Evolutionary conservation across 2,888 invertebrate genomes (phyloP), one percentile per base, ranked within the genome.

Genomic region (Icerya purchasi): DNA sequence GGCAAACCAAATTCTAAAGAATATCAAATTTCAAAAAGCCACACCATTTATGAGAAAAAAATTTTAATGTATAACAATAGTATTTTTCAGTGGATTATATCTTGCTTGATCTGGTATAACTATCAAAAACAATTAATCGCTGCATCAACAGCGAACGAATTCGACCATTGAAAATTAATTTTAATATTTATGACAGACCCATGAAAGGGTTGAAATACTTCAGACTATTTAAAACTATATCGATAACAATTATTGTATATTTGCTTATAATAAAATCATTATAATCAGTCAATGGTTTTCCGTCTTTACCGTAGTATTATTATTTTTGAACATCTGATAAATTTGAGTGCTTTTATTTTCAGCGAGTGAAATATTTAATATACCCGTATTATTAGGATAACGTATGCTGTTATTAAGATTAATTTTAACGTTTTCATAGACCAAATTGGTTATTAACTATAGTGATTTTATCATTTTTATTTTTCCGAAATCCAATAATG

Each of bases 51-150:
- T 36, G 36, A 8, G 18, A 56, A 56, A 56, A 36, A 36, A 19
- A 20, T 58, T 50, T 59, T 50, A 59, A 59, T 59, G 54, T 49
- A 59, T 22, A n/a, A 54, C 49, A 54, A 59, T 54, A 49, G 49
- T 54, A 49, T 54, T 59, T 59, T 49, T 59, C 23, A 59, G 50
- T 54, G 36, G 58, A 53, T 57, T 57, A 58, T 58, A 58, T 49
- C 54, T 36, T 2, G 22, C 54, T 49, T 49, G 22, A 59, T 59
- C 54, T 54, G 49, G 50, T 14, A 50, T 59, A 54, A 59, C 50
- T 50, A 59, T 24, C 20, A 59, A 54, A 50, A 21, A 50, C 23
- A 54, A 14, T 36, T 36, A 36, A 36, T 36, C 36, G 14, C 36
- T 14, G 36, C 5, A 36, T 36, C 59, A 50, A 50, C 54, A 24